A percentile compares a stretch with the other conserved stretches of the same genome.
phyloP scores from a whole-genome alignment of 2,797 vertebrate species.

The Aulostomus chinensis region DNA sequence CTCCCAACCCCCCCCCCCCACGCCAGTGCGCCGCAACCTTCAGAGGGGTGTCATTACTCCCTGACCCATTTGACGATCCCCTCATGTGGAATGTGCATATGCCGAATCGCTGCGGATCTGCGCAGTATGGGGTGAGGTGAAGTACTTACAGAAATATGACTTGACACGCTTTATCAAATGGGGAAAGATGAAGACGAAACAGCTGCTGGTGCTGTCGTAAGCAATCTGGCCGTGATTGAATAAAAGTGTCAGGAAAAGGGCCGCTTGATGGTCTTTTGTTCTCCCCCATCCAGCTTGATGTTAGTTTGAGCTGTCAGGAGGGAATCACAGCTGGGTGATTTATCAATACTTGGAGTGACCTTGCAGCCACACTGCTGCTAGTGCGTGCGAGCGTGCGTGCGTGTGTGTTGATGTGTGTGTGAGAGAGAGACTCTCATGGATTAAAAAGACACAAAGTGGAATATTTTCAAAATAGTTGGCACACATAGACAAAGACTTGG shows the following conservation, averaged over 20 bases:
- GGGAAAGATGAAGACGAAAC: slow-evolving; percentile 99
- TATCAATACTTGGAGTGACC: slow-evolving; percentile 99
- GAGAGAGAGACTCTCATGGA: slow-evolving; percentile 55
- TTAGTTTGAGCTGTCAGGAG: slow-evolving; percentile 99
- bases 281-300: slow-evolving; percentile 99
- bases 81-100: slow-evolving; percentile 94
- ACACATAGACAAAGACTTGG: slow-evolving; percentile 73
- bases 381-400: slow-evolving; percentile 60
- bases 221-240: slow-evolving; percentile 99
- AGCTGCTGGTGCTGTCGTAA: slow-evolving; percentile 99
- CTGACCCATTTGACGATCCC: slow-evolving; percentile 96
- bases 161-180: slow-evolving; percentile 99
- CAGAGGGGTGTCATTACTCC: slow-evolving; percentile 94
- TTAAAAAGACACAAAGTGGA: slow-evolving; percentile 75
- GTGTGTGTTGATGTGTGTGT: slow-evolving; percentile 31
- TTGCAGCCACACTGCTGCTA: slow-evolving; percentile 83
- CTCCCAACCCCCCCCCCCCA: slow-evolving; percentile 43
- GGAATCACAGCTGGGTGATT: slow-evolving; percentile 99
- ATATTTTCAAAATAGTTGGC: slow-evolving; percentile 78
- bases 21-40: slow-evolving; percentile 94
- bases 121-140: slow-evolving; percentile 94
- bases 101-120: slow-evolving; percentile 87
- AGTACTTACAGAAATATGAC: slow-evolving; percentile 99
- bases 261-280: slow-evolving; percentile 99
- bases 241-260: slow-evolving; percentile 99